phyloP scores from a whole-genome alignment of 2,797 vertebrate genomes.

The Paguma larvata region DNA sequence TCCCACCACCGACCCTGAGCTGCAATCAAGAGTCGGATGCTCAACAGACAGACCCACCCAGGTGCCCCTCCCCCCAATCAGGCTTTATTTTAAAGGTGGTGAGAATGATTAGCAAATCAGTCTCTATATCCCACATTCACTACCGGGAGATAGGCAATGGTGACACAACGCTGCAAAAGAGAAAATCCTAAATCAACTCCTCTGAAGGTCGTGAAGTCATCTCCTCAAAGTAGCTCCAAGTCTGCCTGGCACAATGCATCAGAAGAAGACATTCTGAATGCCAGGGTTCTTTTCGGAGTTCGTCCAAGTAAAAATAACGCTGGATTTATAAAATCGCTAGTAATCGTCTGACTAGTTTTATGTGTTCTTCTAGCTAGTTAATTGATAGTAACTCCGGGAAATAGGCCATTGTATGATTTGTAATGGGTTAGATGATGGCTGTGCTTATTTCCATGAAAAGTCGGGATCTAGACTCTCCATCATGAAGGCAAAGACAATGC shows the following conservation, averaged over 20 bases:
- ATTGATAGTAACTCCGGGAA: background rate
- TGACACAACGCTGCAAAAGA: background rate
- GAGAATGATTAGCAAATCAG: background rate
- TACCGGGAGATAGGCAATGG: background rate
- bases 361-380: background rate
- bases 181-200: background rate
- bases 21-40: background rate
- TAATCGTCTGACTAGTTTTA: background rate
- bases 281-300: background rate
- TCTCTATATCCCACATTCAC: background rate
- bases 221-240: background rate
- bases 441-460: background rate
- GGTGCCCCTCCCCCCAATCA: background rate
- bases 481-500: background rate
- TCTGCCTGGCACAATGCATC: background rate
- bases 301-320: background rate
- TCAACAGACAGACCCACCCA: background rate
- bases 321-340: background rate
- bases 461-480: background rate
- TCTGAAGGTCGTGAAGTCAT: slow-evolving; percentile 40
- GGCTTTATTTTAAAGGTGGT: background rate
- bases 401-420: background rate
- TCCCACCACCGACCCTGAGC: background rate
- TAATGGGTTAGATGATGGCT: background rate
- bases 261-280: slow-evolving; percentile 40